phyloP scores from a whole-genome alignment of 92 coral and sea anemone species.

The Porites rus region DNA sequence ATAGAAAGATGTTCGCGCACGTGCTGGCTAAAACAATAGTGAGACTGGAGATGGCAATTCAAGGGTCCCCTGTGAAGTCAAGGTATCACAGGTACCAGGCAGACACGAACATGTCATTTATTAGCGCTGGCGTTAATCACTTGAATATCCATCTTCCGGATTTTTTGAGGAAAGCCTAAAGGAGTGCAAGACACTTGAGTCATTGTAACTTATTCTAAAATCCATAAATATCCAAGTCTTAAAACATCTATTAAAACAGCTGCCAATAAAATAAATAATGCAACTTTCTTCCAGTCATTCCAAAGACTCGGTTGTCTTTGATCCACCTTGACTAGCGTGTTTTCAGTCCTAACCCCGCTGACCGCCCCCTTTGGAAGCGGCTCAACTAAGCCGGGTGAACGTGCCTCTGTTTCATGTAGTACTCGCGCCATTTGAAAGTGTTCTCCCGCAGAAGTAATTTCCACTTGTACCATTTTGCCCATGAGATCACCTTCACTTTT shows the following conservation, averaged over 20 bases:
- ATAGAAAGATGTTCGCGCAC: too few species aligned
- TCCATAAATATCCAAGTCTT: conserved; percentile 80
- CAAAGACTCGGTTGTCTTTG: conserved; percentile 17
- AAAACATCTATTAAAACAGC: conserved; percentile 78
- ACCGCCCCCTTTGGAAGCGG: conserved; percentile 95
- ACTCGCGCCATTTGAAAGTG: conserved; percentile 89
- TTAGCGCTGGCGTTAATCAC: too few species aligned
- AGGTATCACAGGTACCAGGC: too few species aligned
- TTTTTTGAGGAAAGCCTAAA: neutral
- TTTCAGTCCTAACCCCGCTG: conserved; percentile 79
- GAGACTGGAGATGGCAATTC: too few species aligned
- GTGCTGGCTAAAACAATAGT: too few species aligned
- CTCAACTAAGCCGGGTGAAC: conserved; percentile 91
- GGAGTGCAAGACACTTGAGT: neutral
- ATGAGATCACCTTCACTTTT: conserved; percentile 95
- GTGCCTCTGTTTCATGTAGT: conserved; percentile 65
- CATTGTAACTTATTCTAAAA: neutral
- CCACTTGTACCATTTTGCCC: conserved; percentile 93
- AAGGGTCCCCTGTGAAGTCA: too few species aligned
- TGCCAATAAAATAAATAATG: conserved; percentile 74
- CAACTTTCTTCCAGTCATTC: conserved; percentile 69
- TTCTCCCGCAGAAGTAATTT: conserved; percentile 87
- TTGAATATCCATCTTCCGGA: too few species aligned
- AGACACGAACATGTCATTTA: too few species aligned
- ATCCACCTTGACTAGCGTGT: conserved; percentile 17